A percentile compares a stretch with the other conserved stretches of the same genome.
Evolutionary conservation across 2,888 invertebrate species (phyloP).

Genomic region (Hoplodrina blanda): DNA sequence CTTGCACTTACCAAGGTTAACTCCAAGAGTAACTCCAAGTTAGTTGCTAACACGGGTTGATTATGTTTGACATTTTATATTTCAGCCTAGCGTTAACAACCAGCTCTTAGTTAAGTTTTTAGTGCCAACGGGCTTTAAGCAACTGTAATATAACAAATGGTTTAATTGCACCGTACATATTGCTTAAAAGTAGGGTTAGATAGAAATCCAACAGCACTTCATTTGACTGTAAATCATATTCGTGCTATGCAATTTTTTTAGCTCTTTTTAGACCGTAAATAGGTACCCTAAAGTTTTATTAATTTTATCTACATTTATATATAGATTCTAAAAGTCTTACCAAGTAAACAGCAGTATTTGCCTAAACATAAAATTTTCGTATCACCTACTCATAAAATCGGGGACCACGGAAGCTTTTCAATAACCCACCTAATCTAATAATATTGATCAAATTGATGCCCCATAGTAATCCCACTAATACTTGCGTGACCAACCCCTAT

Average conservation of each 20-base stretch:
- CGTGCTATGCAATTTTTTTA: too few relatives aligned
- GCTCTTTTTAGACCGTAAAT: too few relatives aligned
- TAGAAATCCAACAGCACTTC: neutral
- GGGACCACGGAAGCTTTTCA: slow-evolving; percentile 27
- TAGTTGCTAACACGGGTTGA: neutral
- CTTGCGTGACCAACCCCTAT: slow-evolving; percentile 83
- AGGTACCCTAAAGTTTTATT: too few relatives aligned
- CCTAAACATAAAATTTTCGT: neutral
- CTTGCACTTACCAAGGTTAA: neutral
- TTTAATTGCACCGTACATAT: slow-evolving; percentile 5
- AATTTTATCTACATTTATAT: too few relatives aligned
- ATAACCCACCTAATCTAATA: slow-evolving; percentile 47
- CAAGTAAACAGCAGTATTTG: neutral
- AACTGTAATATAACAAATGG: slow-evolving; percentile 45
- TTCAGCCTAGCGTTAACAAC: neutral
- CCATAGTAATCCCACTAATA: slow-evolving; percentile 77
- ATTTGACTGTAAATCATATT: too few relatives aligned
- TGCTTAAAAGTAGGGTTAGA: neutral
- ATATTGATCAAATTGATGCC: slow-evolving; percentile 75
- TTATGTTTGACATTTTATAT: neutral
- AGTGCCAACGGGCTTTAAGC: neutral
- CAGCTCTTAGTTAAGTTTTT: neutral
- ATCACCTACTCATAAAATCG: neutral
- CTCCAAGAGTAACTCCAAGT: neutral
- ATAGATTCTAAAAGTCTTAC: too few relatives aligned